Evolutionary conservation across 2,888 invertebrate genomes (phyloP), one percentile per base, ranked within the genome.

Genomic region (Stomorhina lunata): DNA sequence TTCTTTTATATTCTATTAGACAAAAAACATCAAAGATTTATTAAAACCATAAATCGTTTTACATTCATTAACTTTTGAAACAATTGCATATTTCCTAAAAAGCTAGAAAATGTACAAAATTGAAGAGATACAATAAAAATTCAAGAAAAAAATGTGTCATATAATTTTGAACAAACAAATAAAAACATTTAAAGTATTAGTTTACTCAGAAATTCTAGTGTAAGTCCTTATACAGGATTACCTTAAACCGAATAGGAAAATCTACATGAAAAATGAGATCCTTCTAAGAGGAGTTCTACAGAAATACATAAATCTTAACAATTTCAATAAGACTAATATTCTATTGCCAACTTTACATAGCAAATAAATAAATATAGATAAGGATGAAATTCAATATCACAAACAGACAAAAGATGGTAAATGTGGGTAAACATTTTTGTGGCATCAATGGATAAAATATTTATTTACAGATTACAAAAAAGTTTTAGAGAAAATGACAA

Each of bases 291-390:
- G 22, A 4, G 22, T 22, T 48, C 12, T 22, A 22, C 22, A 22
- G 32, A n/a, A n/a, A n/a, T n/a, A 57, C 43, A 71, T 45, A 57
- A 71, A 34, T 71, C 57, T 71, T n/a, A 22, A 32, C 43, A 9
- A 45, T 22, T 17, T 7, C 29, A 57, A 45, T 22, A 32, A 22
- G 12, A 57, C 10, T 45, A 43, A 69, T 57, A 29, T 69, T 29
- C n/a, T 32, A 22, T n/a, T 22, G 22, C 43, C 22, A 45, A 45
- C 15, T 32, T 25, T 25, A 32, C 32, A n/a, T n/a, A 57, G 22
- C 25, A 34, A 45, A 59, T 10, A 71, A 71, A 57, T 40, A 17
- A 53, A n/a, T n/a, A n/a, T n/a, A 40, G 27, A 53, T 40, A 53
- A 37, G 15, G 22, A n/a, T n/a, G n/a, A n/a, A 53, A 53, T 68